phyloP scores from a whole-genome alignment of 2,113 vertebrate genomes.

The Myotis lucifugus region DNA sequence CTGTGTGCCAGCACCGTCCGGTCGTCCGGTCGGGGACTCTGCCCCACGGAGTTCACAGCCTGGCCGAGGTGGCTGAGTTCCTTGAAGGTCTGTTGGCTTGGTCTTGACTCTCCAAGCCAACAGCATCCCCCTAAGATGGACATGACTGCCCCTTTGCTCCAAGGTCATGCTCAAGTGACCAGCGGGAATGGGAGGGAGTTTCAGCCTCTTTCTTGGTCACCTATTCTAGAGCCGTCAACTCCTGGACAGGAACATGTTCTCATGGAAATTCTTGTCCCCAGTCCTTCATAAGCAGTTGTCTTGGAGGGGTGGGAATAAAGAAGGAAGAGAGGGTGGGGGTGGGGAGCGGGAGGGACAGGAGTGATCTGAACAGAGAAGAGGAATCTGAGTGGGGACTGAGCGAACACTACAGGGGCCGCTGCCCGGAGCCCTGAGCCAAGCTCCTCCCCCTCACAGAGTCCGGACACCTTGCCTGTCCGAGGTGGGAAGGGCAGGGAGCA shows the following conservation, averaged over 20 bases:
- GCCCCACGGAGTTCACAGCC: neutral
- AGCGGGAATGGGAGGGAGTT: neutral
- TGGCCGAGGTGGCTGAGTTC: neutral
- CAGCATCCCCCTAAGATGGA: neutral
- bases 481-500: neutral
- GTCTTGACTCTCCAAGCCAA: neutral
- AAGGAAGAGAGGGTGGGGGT: neutral
- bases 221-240: neutral
- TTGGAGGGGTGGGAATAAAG: neutral
- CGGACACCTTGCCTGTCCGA: neutral
- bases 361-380: neutral
- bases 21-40: neutral
- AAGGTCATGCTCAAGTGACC: neutral
- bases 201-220: neutral
- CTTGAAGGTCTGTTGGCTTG: neutral
- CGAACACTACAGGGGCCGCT: rapidly evolving
- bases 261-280: neutral
- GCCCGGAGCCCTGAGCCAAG: neutral
- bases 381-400: neutral
- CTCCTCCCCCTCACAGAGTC: neutral
- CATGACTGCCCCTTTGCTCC: neutral
- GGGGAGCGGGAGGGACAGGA: too few relatives aligned
- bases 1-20: neutral
- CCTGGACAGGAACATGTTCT: neutral
- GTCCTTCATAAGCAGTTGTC: neutral